A percentile compares a stretch with the other conserved stretches of the same genome.
Evolutionary conservation across 2,797 vertebrate genomes (phyloP).

Genomic region (Lycodopsis pacificus): DNA sequence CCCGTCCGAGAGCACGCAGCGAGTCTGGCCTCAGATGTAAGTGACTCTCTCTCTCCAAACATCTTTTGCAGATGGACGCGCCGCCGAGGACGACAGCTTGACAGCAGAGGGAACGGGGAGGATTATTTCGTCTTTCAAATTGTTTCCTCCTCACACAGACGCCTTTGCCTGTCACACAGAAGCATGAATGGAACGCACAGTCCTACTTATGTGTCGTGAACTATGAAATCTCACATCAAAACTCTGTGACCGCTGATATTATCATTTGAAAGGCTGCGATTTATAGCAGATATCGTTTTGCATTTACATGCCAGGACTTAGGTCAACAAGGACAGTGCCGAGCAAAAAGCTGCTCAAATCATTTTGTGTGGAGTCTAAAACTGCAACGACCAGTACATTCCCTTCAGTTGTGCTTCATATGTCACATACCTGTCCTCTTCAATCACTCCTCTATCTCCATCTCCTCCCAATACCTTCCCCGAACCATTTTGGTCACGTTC

Average conservation of each 20-base stretch:
- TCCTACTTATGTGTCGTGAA: constrained; percentile 1
- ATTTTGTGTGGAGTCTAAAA: constrained; percentile 60
- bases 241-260: constrained; percentile 18
- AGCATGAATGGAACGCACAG: constrained; percentile 17
- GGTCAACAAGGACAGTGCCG: constrained; percentile 62
- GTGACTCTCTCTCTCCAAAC: constrained; percentile 59
- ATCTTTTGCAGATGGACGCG: constrained; percentile 57
- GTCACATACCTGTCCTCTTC: constrained; percentile 18
- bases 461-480: constrained; percentile 1
- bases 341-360: constrained; percentile 67
- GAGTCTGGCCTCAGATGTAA: constrained; percentile 72
- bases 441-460: constrained; percentile 18
- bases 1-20: constrained; percentile 61
- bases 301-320: constrained; percentile 36
- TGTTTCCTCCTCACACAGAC: constrained; percentile 36
- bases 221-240: constrained; percentile 36
- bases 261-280: constrained; percentile 15
- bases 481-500: constrained; percentile 14
- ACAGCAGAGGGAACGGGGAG: constrained; percentile 34
- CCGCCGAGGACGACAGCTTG: constrained; percentile 38
- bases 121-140: constrained; percentile 30
- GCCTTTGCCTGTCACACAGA: constrained; percentile 43
- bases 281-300: constrained; percentile 36
- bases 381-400: constrained; percentile 12
- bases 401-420: constrained; percentile 22